A percentile compares a stretch with the other conserved stretches of the same genome.
These are phyloP conservation scores for Drosophila macrospina DNA, from an alignment of 2,888 invertebrate species.

Conservation along the genomic window DNA sequence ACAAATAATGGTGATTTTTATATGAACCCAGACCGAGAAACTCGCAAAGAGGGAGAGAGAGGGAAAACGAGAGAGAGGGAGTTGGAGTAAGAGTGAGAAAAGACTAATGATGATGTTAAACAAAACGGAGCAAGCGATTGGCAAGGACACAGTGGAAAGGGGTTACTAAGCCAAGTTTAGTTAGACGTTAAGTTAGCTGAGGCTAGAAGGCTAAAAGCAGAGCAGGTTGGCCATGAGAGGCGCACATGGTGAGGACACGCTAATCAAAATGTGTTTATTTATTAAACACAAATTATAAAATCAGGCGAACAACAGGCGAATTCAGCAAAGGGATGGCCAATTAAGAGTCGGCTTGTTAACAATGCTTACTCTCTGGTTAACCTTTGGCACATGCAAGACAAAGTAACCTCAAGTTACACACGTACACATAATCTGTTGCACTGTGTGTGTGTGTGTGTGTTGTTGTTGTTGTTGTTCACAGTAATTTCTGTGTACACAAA, in stretches of 20 bases:
- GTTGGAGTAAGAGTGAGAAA: slow-evolving; percentile 9
- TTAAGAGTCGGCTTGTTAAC: slow-evolving; percentile 66
- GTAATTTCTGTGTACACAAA: slow-evolving; percentile 67
- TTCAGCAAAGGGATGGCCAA: slow-evolving; percentile 47
- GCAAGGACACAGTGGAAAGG: slow-evolving; percentile 24
- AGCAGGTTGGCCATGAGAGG: not conserved
- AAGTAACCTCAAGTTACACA: slow-evolving; percentile 29
- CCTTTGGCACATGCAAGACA: slow-evolving; percentile 46
- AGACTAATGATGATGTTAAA: slow-evolving; percentile 75
- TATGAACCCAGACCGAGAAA: slow-evolving; percentile 41
- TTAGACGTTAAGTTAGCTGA: slow-evolving; percentile 36
- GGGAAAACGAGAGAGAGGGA: not conserved
- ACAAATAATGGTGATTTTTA: slow-evolving; percentile 76
- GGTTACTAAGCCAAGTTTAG: slow-evolving; percentile 54
- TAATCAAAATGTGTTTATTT: slow-evolving; percentile 74
- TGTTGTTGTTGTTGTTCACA: slow-evolving; percentile 36
- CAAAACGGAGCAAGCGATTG: slow-evolving; percentile 59
- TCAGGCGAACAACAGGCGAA: slow-evolving; percentile 40
- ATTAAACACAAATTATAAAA: slow-evolving; percentile 70
- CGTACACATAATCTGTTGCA: slow-evolving; percentile 10
- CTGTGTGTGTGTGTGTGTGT: slow-evolving; percentile 22
- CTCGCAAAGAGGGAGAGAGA: not conserved
- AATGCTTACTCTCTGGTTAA: slow-evolving; percentile 68
- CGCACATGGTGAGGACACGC: slow-evolving; percentile 44
- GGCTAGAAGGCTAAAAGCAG: slow-evolving; percentile 9